Evolutionary conservation across 1,140 invertebrate genomes (phyloP).

Genomic region (Drosophila guanche): DNA sequence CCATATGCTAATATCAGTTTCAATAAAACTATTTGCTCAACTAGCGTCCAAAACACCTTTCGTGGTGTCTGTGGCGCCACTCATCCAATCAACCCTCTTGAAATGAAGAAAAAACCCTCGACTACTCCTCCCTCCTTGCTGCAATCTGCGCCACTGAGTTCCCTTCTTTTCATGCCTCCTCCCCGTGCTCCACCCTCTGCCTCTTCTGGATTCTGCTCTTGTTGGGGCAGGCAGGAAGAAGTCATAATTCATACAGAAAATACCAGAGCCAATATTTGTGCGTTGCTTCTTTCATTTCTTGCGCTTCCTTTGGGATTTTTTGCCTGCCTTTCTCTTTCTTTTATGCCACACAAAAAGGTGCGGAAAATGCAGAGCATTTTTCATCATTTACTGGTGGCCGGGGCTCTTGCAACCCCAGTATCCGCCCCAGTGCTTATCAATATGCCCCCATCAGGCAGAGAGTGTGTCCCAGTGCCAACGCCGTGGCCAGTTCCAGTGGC

Average conservation of each 20-base stretch:
- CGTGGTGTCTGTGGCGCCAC: constrained; percentile 28
- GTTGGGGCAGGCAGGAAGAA: constrained; percentile 27
- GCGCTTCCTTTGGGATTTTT: constrained; percentile 22
- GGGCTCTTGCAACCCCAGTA: neutral
- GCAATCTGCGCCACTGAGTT: constrained; percentile 47
- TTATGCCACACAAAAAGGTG: constrained; percentile 66
- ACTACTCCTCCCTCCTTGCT: constrained; percentile 22
- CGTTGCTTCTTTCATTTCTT: constrained; percentile 65
- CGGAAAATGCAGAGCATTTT: constrained; percentile 76
- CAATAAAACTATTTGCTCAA: constrained; percentile 59
- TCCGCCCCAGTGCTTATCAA: constrained; percentile 60
- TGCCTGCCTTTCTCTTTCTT: constrained; percentile 52
- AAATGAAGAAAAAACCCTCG: constrained; percentile 1
- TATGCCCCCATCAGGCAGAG: constrained; percentile 18
- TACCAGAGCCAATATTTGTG: constrained; percentile 72
- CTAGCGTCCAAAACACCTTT: constrained; percentile 53
- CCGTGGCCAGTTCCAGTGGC: no score
- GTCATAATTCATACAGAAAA: constrained; percentile 77
- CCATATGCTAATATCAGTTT: constrained; percentile 57
- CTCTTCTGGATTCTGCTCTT: neutral
- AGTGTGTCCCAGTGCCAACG: no score
- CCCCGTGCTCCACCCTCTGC: neutral
- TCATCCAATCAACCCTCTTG: constrained; percentile 51
- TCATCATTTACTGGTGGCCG: constrained; percentile 65
- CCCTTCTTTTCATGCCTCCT: neutral